Conservation (phyloP, 2,888 invertebrate genomes). For the Agrilus cyanescens region DNA sequence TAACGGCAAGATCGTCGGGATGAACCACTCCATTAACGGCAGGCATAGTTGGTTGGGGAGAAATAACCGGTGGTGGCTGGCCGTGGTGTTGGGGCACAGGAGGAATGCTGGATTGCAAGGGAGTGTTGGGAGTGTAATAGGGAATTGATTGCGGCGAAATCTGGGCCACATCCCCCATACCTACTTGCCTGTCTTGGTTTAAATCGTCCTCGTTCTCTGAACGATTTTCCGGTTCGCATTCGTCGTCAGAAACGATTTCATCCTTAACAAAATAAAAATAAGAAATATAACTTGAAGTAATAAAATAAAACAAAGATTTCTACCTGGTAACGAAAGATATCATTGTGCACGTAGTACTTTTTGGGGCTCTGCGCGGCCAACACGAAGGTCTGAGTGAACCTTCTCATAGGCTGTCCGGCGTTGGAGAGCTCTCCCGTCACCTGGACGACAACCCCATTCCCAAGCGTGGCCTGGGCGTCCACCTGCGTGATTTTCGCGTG, state of each 20-base stretch:
- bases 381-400: constrained; percentile 97
- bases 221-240: constrained; percentile 44
- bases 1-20: constrained; percentile 31
- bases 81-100: constrained; percentile 27
- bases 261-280: constrained; percentile 26
- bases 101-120: constrained; percentile 24
- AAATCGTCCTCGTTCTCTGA: constrained; percentile 58
- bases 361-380: constrained; percentile 91
- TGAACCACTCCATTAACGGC: constrained; percentile 35
- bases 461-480: constrained; percentile 88
- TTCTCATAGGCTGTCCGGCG: constrained; percentile 91
- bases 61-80: constrained; percentile 26
- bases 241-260: constrained; percentile 53
- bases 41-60: constrained; percentile 26
- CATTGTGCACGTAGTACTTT: constrained; percentile 98
- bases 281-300: not conserved
- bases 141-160: constrained; percentile 20
- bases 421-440: constrained; percentile 95
- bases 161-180: constrained; percentile 18
- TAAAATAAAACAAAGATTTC: constrained; percentile 3
- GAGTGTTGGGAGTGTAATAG: constrained; percentile 25
- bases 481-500: constrained; percentile 97
- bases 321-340: constrained; percentile 96
- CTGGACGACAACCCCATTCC: constrained; percentile 91
- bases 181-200: constrained; percentile 18